Evolutionary conservation across 2,888 invertebrate species (phyloP).

Genomic region (Agonopterix subpropinquella): DNA sequence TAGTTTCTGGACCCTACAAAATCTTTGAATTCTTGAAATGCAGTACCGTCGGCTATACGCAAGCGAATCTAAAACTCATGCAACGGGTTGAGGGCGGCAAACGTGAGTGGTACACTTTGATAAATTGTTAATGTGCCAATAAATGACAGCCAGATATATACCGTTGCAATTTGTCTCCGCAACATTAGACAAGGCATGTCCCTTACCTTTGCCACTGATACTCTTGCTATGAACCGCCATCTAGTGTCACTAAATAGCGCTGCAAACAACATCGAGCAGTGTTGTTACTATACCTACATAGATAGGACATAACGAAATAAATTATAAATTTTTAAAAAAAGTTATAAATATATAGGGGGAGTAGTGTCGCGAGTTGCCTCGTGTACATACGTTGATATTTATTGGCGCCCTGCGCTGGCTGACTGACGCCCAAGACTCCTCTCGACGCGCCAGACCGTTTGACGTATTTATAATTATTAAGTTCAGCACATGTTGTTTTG

Average conservation of each 20-base stretch:
- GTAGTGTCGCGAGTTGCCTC: conserved; percentile 56
- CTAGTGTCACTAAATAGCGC: background rate
- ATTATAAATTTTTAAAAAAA: conserved; percentile 67
- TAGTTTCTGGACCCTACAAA: no score
- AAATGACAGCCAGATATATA: no score
- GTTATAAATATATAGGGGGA: conserved; percentile 58
- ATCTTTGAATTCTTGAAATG: no score
- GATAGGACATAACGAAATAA: conserved; percentile 73
- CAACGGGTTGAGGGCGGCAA: no score
- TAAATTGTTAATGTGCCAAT: no score
- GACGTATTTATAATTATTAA: conserved; percentile 59
- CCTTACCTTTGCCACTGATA: no score
- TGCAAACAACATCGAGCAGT: background rate
- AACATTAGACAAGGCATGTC: no score
- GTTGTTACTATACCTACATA: conserved; percentile 55
- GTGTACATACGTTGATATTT: conserved; percentile 73
- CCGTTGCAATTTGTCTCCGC: no score
- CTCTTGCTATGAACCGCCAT: background rate
- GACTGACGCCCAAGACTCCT: conserved; percentile 40
- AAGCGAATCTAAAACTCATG: no score
- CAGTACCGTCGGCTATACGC: no score
- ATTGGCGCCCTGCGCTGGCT: conserved; percentile 47
- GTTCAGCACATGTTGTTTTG: conserved; percentile 73
- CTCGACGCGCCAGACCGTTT: conserved; percentile 61
- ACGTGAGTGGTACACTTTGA: no score